These are phyloP conservation scores for Sarcophaga rosellei DNA, from an alignment of 2,888 invertebrate species.

Conservation along the genomic window DNA sequence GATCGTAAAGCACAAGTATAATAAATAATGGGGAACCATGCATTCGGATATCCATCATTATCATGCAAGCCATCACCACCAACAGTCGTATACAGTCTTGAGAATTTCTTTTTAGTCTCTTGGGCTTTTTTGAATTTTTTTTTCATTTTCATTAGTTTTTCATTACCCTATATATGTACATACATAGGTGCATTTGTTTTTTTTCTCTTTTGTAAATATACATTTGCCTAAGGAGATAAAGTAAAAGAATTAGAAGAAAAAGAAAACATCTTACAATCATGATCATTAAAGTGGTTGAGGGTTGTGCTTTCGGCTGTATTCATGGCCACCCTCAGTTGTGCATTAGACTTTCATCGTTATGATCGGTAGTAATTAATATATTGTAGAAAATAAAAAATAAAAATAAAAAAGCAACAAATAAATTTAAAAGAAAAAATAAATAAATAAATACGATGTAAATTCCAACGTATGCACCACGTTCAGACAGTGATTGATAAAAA, in stretches of 20 bases:
- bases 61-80: not conserved
- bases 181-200: not conserved
- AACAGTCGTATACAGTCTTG: not conserved
- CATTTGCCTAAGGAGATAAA: constrained; percentile 34
- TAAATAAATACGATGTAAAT: not conserved
- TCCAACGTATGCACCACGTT: not conserved
- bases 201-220: constrained; percentile 34
- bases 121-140: not conserved
- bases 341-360: constrained; percentile 47
- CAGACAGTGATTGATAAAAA: constrained; percentile 19
- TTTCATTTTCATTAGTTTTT: constrained; percentile 45
- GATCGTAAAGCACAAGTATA: constrained; percentile 19
- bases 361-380: constrained; percentile 59
- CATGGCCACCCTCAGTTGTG: constrained; percentile 64
- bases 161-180: constrained; percentile 47
- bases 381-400: too few species aligned
- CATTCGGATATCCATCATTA: too few species aligned
- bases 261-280: constrained; percentile 39
- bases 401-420: not conserved
- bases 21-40: not conserved
- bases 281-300: constrained; percentile 51
- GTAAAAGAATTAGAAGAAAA: constrained; percentile 23
- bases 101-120: constrained; percentile 35
- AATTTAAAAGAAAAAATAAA: not conserved
- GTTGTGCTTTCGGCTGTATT: constrained; percentile 55